phyloP scores from a whole-genome alignment of 2,888 invertebrate species.

The Boloria selene region DNA sequence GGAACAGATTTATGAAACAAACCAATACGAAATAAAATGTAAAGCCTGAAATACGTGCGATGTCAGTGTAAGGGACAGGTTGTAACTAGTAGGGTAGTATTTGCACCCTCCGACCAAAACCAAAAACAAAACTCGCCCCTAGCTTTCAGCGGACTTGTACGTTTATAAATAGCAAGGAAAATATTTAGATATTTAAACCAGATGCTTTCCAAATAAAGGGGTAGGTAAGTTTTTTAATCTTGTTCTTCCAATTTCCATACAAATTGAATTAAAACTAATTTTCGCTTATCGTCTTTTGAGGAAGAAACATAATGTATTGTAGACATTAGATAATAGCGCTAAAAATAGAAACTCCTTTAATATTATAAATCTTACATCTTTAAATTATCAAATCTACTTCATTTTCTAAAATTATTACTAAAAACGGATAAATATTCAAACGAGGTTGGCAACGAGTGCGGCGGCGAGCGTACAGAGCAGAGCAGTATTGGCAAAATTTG shows the following conservation, averaged over 20 bases:
- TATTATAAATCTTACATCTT: too few relatives aligned
- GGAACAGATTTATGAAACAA: too few relatives aligned
- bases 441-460: constrained; percentile 22
- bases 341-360: too few relatives aligned
- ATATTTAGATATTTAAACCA: constrained; percentile 15
- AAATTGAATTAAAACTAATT: too few relatives aligned
- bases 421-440: constrained; percentile 4
- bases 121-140: constrained; percentile 18
- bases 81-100: neutral
- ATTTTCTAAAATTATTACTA: neutral
- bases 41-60: too few relatives aligned
- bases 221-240: neutral
- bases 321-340: too few relatives aligned
- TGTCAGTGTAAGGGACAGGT: too few relatives aligned
- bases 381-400: too few relatives aligned
- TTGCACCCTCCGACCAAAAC: constrained; percentile 16
- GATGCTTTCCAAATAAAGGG: constrained; percentile 16
- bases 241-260: too few relatives aligned
- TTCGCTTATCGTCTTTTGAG: too few relatives aligned
- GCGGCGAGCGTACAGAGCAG: neutral
- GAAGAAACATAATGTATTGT: too few relatives aligned
- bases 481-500: constrained; percentile 13
- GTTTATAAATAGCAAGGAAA: constrained; percentile 6
- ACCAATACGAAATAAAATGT: too few relatives aligned
- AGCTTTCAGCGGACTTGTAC: constrained; percentile 12